Evolutionary conservation across 2,888 invertebrate species (phyloP).

Genomic region (Hyposoter dolosus): DNA sequence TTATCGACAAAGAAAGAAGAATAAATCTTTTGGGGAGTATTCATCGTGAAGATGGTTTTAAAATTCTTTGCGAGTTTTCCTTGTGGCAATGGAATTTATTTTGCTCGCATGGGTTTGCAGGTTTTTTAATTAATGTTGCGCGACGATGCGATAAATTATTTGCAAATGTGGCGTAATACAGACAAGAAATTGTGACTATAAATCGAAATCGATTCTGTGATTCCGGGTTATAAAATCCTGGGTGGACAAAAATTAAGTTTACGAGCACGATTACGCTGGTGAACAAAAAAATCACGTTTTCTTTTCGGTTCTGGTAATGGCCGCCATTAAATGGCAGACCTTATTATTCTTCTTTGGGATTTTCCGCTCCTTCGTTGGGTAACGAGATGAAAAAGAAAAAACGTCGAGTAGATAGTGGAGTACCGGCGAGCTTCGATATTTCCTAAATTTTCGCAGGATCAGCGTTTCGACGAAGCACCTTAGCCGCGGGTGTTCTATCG

Average conservation of each 20-base stretch:
- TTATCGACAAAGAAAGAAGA: background rate
- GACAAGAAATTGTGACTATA: background rate
- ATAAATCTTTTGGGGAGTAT: too few relatives aligned
- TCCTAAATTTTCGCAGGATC: slow-evolving; percentile 59
- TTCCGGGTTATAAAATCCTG: background rate
- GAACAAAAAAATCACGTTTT: background rate
- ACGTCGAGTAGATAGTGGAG: slow-evolving; percentile 49
- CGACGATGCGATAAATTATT: too few relatives aligned
- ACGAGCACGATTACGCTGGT: background rate
- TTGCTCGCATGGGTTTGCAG: too few relatives aligned
- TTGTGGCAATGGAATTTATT: too few relatives aligned
- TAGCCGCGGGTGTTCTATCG: slow-evolving; percentile 53
- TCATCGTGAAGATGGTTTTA: too few relatives aligned
- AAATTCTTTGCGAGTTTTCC: too few relatives aligned
- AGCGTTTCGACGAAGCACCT: slow-evolving; percentile 49
- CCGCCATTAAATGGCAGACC: background rate
- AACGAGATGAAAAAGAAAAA: slow-evolving; percentile 17
- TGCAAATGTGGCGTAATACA: too few relatives aligned
- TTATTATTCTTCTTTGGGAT: background rate
- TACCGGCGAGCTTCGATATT: slow-evolving; percentile 32
- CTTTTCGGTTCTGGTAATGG: background rate
- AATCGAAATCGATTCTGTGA: background rate
- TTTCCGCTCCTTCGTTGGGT: background rate
- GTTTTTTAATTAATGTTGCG: too few relatives aligned
- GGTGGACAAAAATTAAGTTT: background rate